These are phyloP conservation scores for Bergia puertoricense DNA, from an alignment of 92 coral and sea anemone species.

Conservation along the genomic window DNA sequence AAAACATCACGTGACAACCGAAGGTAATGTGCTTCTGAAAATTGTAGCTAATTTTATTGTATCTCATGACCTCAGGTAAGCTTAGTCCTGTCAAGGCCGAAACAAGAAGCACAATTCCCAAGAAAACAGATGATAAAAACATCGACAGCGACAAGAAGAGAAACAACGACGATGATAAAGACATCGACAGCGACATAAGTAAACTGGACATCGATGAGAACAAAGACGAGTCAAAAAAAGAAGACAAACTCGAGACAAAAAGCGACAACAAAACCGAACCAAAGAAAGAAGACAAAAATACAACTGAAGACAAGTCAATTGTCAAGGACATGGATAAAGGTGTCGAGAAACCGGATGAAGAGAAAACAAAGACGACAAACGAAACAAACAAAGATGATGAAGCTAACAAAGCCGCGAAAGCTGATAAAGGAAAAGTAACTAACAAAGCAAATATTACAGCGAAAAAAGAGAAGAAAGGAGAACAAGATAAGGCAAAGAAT, in stretches of 20 bases:
- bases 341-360: background rate
- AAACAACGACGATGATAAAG: background rate
- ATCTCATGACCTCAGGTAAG: too few relatives aligned
- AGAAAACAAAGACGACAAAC: background rate
- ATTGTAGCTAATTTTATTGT: too few relatives aligned
- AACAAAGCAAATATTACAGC: slow-evolving; percentile 1
- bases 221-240: background rate
- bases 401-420: background rate
- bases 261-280: background rate
- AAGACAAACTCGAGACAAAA: background rate
- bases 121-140: slow-evolving; percentile 13
- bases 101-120: slow-evolving; percentile 23
- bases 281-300: background rate
- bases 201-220: background rate
- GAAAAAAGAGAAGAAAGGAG: background rate
- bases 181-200: background rate
- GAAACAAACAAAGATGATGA: slow-evolving; percentile 8
- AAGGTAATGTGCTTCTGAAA: too few relatives aligned
- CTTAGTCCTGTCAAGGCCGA: slow-evolving; percentile 1
- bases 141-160: background rate
- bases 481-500: background rate
- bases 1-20: too few relatives aligned
- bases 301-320: background rate
- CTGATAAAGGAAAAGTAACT: background rate
- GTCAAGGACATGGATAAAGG: background rate